Conservation (phyloP, 1,140 invertebrate species). For the Drosophila ercepeae region DNA sequence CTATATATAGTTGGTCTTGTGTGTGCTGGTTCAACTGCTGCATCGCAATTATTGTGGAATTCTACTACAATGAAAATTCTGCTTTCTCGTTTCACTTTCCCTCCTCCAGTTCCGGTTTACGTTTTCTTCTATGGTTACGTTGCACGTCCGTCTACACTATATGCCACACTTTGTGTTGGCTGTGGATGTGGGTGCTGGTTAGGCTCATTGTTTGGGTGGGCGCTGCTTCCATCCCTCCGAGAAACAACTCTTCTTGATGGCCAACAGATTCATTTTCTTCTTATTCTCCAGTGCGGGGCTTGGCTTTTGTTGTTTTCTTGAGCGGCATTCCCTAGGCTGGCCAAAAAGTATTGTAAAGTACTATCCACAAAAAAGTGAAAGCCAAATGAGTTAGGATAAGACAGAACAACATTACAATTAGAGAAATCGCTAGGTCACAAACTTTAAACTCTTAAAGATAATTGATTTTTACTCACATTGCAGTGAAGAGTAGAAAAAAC, state of each 20-base stretch:
- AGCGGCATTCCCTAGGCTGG: too few relatives aligned
- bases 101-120: conserved; percentile 22
- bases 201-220: conserved; percentile 59
- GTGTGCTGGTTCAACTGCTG: conserved; percentile 48
- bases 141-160: conserved; percentile 39
- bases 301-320: conserved; percentile 10
- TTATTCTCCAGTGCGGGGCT: conserved; percentile 8
- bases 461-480: not conserved
- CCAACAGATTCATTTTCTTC: conserved; percentile 64
- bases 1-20: conserved; percentile 8
- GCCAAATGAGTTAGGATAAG: too few relatives aligned
- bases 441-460: not conserved
- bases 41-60: conserved; percentile 78
- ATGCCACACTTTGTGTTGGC: conserved; percentile 22
- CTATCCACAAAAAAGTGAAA: too few relatives aligned
- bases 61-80: conserved; percentile 74
- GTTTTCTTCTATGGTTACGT: conserved; percentile 44
- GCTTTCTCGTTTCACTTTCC: conserved; percentile 10
- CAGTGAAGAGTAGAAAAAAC: not conserved
- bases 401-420: too few relatives aligned
- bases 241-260: conserved; percentile 44
- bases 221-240: not conserved
- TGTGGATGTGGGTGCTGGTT: conserved; percentile 16
- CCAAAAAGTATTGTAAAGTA: too few relatives aligned
- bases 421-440: too few relatives aligned